These are phyloP conservation scores for Spilogale gracilis DNA, from an alignment of 2,113 vertebrate genomes.

Conservation along the genomic window DNA sequence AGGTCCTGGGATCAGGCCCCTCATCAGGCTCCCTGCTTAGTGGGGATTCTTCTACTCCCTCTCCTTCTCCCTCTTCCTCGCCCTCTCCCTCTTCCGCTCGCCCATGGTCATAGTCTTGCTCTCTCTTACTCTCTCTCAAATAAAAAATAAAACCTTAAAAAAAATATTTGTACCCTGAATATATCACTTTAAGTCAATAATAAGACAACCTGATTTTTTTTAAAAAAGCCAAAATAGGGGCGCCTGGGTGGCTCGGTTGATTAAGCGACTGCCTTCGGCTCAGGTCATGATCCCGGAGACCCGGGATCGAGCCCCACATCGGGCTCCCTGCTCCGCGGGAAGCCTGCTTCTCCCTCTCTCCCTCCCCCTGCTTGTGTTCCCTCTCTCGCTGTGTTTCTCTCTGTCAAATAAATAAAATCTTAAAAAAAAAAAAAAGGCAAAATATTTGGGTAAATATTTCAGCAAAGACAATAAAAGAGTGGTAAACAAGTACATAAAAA, in stretches of 20 bases:
- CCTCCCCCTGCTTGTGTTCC: too few species aligned
- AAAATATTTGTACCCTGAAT: neutral
- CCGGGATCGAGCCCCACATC: too few species aligned
- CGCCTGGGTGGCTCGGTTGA: too few species aligned
- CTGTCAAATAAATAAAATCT: too few species aligned
- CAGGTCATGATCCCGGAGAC: too few species aligned
- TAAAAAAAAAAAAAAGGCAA: neutral
- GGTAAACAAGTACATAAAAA: neutral
- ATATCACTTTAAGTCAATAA: neutral
- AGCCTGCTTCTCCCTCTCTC: too few species aligned
- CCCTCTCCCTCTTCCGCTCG: neutral
- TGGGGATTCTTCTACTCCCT: neutral
- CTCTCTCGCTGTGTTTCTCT: too few species aligned
- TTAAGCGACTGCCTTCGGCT: too few species aligned
- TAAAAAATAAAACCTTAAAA: neutral
- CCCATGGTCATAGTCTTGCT: neutral
- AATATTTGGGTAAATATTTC: neutral
- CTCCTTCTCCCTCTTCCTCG: neutral
- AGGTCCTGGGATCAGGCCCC: neutral
- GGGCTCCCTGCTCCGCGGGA: too few species aligned
- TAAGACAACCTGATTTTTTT: neutral
- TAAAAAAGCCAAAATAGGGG: too few species aligned
- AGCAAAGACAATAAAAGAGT: neutral
- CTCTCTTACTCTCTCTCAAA: neutral
- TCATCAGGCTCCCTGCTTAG: neutral